phyloP scores from a whole-genome alignment of 2,888 invertebrate genomes.

The Aphelenchoides bicaudatus region DNA sequence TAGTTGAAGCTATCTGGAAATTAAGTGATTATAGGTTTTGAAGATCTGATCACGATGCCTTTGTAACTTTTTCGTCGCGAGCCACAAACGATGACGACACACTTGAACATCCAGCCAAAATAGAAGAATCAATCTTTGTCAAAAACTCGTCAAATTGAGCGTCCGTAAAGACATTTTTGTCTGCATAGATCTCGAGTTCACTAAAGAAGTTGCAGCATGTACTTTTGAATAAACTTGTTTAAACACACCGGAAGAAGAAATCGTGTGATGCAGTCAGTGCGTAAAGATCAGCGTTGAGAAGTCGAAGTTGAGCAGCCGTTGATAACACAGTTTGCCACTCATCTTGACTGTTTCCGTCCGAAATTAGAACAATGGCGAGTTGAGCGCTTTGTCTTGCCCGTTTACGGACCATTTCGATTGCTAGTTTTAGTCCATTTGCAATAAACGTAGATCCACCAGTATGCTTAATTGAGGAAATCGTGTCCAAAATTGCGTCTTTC shows the following conservation, averaged over 20 bases:
- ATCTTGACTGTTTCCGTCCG: conserved; percentile 49
- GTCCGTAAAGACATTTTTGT: conserved; percentile 44
- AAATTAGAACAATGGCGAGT: conserved; percentile 42
- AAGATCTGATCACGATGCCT: too few species aligned
- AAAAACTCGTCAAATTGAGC: too few species aligned
- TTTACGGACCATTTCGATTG: conserved; percentile 37
- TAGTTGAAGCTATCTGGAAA: too few species aligned
- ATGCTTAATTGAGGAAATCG: conserved; percentile 35
- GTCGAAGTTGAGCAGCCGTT: conserved; percentile 32
- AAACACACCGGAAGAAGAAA: conserved; percentile 42
- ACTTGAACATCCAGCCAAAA: conserved; percentile 40
- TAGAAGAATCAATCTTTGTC: conserved; percentile 42
- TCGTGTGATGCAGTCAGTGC: conserved; percentile 45
- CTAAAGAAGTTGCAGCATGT: conserved; percentile 14
- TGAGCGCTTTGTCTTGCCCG: conserved; percentile 29
- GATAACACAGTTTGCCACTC: conserved; percentile 37
- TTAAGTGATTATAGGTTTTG: too few species aligned
- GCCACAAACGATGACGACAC: conserved; percentile 1
- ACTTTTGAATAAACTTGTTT: conserved; percentile 7
- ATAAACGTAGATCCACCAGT: conserved; percentile 47
- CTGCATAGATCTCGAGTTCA: conserved; percentile 45
- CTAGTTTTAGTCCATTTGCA: conserved; percentile 41
- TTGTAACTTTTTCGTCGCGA: background rate
- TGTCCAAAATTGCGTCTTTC: conserved; percentile 37
- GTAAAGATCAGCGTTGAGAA: conserved; percentile 36